These are phyloP conservation scores for Pyrocephalus nanus DNA, from an alignment of 2,797 vertebrate species.

Conservation along the genomic window DNA sequence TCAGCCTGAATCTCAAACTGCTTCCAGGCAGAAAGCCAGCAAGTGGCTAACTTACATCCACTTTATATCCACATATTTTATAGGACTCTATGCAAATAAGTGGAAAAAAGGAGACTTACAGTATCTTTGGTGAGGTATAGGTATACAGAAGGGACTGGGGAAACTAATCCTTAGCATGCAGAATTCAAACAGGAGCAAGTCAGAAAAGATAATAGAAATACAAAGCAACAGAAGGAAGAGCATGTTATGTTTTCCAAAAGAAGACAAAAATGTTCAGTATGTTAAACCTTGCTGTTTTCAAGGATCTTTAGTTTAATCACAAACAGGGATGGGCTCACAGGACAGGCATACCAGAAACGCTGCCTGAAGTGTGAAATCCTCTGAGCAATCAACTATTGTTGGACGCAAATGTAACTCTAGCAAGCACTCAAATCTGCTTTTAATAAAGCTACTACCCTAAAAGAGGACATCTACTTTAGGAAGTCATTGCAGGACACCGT, in stretches of 20 bases:
- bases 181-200: background rate
- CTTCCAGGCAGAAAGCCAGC: background rate
- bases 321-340: background rate
- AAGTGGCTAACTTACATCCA: background rate
- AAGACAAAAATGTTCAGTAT: background rate
- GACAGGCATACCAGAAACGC: background rate
- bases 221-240: background rate
- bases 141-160: background rate
- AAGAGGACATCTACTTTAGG: background rate
- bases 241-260: background rate
- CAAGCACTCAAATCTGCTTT: background rate
- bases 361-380: background rate
- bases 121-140: background rate
- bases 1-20: background rate
- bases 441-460: background rate
- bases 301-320: background rate
- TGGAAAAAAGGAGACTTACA: background rate
- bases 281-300: background rate
- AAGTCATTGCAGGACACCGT: background rate
- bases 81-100: background rate
- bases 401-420: background rate
- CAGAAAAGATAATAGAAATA: background rate
- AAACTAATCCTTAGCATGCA: background rate
- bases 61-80: background rate
- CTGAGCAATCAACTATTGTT: background rate